Conservation (phyloP, 2,888 invertebrate genomes). For the Cordilura impudica region DNA sequence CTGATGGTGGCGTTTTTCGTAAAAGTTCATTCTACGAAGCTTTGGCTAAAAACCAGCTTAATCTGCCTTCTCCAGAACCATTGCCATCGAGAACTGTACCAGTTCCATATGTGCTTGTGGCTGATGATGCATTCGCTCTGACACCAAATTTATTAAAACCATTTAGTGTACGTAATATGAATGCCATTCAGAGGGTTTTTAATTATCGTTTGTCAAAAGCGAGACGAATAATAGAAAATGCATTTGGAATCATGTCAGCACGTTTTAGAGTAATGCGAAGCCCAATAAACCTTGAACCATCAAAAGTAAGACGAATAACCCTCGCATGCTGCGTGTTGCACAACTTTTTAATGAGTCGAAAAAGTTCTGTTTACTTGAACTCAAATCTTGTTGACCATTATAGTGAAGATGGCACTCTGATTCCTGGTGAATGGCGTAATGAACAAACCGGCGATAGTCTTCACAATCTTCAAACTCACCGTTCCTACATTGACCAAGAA, state of each 20-base stretch:
- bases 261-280: too few species aligned
- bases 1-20: constrained; percentile 16
- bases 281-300: too few species aligned
- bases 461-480: background rate
- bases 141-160: constrained; percentile 1
- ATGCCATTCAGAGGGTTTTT: background rate
- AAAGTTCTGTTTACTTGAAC: background rate
- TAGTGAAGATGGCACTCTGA: background rate
- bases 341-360: background rate
- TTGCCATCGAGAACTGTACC: background rate
- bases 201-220: too few species aligned
- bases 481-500: background rate
- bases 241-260: too few species aligned
- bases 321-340: constrained; percentile 1
- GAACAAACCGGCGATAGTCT: background rate
- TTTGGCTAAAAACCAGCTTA: constrained; percentile 8
- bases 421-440: constrained; percentile 8
- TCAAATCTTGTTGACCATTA: background rate
- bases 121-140: constrained; percentile 8
- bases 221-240: too few species aligned
- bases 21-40: constrained; percentile 8
- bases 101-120: constrained; percentile 9
- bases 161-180: background rate
- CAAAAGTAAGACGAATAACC: background rate
- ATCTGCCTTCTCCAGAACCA: background rate